Base-by-base conservation (phyloP, 1,140 invertebrate genomes). In the Chlorops oryzae region DNA sequence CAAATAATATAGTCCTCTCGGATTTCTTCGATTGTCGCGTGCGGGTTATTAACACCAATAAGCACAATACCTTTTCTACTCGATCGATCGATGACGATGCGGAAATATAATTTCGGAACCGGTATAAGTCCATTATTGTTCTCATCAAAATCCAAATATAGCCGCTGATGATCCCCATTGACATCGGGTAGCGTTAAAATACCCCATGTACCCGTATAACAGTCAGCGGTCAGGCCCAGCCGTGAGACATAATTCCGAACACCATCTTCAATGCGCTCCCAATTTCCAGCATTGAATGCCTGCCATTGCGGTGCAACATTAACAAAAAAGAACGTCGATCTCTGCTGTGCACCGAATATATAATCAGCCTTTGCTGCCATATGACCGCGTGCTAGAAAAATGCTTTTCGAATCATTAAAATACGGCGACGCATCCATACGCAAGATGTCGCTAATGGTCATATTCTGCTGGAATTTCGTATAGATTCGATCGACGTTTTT, bases 261-360 rank as follows among this genome's bases (percentile, higher is more conserved):
- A 54, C 71, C 71, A 1, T 61, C 49, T 53, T 80, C 78, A 5
- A 78, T 56, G 5, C 50, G 55, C 32, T 77, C 75, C 82, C 83
- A 85, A 63, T 85, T 85, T 25, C 78, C 79, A 17, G 72, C 78
- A 52, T 84, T 83, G 49, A 84, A 79, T 5, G 73, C 76, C 53
- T 84, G 80, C 82, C 82, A 85, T 55, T 72, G 81, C 0, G 81
- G 81, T 0, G 77, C 80, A 18, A 74, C 77, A 63, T 85, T 86
- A 5, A 81, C 76, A 58, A 79, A 85, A 46, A 78, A 77, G 58
- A 81, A 85, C 0, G 82, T 82, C 1, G 80, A 65, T 2, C 76
- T 73, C 56, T 86, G 82, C 6, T 78, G 76, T 2, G 77, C 65
- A 0, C 75, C 81, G 54, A 77, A 82, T 3, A 85, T 74, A 38